These are phyloP conservation scores for Leptocoma aspasia DNA, from an alignment of 2,113 vertebrate genomes.

Conservation along the genomic window DNA sequence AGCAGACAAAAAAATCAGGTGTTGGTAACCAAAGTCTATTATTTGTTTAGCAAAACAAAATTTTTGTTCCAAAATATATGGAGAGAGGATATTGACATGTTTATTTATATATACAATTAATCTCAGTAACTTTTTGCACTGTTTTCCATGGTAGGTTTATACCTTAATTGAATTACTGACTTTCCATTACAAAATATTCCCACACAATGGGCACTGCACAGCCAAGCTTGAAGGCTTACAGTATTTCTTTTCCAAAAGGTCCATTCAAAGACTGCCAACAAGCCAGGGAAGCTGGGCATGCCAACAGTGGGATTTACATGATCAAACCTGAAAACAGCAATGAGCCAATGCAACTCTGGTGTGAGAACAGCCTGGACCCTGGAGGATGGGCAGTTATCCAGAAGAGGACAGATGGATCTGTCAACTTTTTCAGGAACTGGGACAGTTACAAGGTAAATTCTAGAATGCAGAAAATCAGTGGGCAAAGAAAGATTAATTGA, in stretches of 20 bases:
- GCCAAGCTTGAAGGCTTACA: background rate
- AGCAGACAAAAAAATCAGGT: background rate
- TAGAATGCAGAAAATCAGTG: background rate
- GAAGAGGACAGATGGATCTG: constrained; percentile 90
- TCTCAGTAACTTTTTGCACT: background rate
- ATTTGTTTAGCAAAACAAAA: background rate
- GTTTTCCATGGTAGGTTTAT: background rate
- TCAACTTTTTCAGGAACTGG: constrained; percentile 99
- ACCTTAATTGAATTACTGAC: background rate
- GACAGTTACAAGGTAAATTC: constrained; percentile 92
- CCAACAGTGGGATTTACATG: constrained; percentile 92
- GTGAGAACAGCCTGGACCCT: constrained; percentile 92
- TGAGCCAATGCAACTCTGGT: constrained; percentile 89
- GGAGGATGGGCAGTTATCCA: constrained; percentile 98
- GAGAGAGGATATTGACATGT: background rate
- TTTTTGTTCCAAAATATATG: background rate
- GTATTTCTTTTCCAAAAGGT: constrained; percentile 71
- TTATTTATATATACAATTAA: background rate
- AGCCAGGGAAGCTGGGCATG: constrained; percentile 87
- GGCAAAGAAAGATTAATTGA: too few relatives aligned
- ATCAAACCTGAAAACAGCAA: constrained; percentile 85
- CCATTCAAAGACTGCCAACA: constrained; percentile 94
- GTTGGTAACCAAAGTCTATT: background rate
- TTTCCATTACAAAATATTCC: background rate
- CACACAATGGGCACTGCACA: background rate